Conservation (phyloP, 2,888 invertebrate genomes). For the Byasa hedistus region DNA sequence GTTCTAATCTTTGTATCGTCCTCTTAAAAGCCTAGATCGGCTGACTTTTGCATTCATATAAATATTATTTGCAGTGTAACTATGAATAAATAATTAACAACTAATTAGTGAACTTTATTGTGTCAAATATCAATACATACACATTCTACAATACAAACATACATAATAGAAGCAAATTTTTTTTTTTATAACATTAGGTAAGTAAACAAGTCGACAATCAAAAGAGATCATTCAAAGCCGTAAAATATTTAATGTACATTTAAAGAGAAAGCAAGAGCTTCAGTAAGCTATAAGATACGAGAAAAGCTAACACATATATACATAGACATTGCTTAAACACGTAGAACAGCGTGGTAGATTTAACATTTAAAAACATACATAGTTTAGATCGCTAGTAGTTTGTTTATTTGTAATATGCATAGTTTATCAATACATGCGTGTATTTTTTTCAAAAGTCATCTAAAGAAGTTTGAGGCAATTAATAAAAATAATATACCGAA, state of each 20-base stretch:
- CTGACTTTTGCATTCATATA: too few species aligned
- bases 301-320: neutral
- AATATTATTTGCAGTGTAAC: too few species aligned
- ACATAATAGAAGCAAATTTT: too few species aligned
- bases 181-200: neutral
- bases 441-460: too few species aligned
- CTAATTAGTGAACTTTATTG: neutral
- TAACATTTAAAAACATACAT: neutral
- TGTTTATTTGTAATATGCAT: too few species aligned
- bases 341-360: slow-evolving; percentile 17
- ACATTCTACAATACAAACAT: too few species aligned
- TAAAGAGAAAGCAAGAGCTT: neutral
- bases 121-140: neutral
- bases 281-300: neutral
- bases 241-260: slow-evolving; percentile 4
- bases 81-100: neutral
- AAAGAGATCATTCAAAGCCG: slow-evolving; percentile 4
- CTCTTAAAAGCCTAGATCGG: too few species aligned
- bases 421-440: too few species aligned
- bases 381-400: neutral
- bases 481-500: too few species aligned
- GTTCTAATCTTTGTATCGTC: too few species aligned
- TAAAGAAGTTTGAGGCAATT: too few species aligned
- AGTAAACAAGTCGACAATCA: neutral
- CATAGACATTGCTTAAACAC: slow-evolving; percentile 30